These are phyloP conservation scores for Microtus ochrogaster DNA, from an alignment of 2,113 vertebrate genomes.

Conservation along the genomic window DNA sequence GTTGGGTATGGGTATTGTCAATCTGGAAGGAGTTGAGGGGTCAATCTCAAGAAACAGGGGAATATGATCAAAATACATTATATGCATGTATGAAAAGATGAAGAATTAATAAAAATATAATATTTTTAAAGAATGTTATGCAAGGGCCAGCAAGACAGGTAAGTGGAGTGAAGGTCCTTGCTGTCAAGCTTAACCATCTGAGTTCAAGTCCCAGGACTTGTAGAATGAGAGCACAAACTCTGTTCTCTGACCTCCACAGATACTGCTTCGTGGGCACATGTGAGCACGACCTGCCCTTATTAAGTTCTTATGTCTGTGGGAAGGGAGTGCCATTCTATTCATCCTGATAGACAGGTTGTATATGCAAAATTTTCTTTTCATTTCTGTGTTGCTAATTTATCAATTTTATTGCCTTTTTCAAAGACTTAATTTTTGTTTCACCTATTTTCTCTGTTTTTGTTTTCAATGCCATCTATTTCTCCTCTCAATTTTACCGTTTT, in stretches of 20 bases:
- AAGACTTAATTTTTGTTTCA: neutral
- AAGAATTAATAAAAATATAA: neutral
- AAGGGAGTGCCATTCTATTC: neutral
- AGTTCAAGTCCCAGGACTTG: neutral
- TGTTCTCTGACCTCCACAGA: neutral
- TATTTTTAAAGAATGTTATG: neutral
- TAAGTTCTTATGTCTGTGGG: neutral
- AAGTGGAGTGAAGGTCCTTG: neutral
- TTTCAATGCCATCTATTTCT: neutral
- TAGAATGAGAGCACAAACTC: no score
- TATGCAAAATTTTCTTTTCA: neutral
- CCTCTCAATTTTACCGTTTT: neutral
- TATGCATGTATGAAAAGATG: neutral
- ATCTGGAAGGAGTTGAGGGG: neutral
- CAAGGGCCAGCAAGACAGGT: neutral
- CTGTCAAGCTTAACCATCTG: no score
- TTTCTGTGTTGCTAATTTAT: neutral
- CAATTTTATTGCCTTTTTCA: neutral
- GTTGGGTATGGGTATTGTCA: neutral
- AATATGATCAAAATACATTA: neutral
- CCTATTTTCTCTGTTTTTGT: neutral
- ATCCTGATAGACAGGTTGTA: neutral
- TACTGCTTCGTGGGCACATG: no score
- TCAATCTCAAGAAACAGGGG: neutral
- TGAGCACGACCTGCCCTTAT: neutral